Conservation (phyloP, 2,113 vertebrate species). For the Lontra canadensis region DNA sequence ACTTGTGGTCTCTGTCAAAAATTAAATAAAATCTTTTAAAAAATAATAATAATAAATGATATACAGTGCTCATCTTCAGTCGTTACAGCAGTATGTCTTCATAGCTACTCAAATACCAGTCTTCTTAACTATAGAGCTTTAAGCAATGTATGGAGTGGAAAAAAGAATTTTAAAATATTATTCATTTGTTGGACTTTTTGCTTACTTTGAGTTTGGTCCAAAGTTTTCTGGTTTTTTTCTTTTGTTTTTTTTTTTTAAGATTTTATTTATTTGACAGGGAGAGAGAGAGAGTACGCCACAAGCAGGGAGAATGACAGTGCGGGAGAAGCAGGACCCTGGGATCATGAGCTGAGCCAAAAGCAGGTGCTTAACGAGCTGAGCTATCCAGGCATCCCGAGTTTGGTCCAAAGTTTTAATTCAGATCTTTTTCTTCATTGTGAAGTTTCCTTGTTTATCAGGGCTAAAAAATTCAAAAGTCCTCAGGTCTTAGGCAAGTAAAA, state of each 20-base stretch:
- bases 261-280: too few relatives aligned
- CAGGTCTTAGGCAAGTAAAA: neutral
- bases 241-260: too few relatives aligned
- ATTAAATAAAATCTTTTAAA: neutral
- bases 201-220: neutral
- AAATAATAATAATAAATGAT: neutral
- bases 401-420: conserved; percentile 9
- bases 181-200: neutral
- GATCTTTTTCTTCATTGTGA: neutral
- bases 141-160: neutral
- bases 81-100: neutral
- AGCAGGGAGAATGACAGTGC: too few relatives aligned
- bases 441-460: neutral
- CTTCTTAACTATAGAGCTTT: neutral
- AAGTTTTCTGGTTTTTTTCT: conserved; percentile 27
- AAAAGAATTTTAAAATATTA: neutral
- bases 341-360: too few relatives aligned
- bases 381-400: neutral
- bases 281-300: too few relatives aligned
- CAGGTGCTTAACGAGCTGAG: neutral
- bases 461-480: neutral
- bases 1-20: too few relatives aligned
- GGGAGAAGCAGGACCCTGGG: too few relatives aligned
- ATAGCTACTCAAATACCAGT: neutral
- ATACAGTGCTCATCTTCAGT: neutral